phyloP scores from a whole-genome alignment of 2,888 invertebrate genomes.

The Aphidoletes aphidimyza region DNA sequence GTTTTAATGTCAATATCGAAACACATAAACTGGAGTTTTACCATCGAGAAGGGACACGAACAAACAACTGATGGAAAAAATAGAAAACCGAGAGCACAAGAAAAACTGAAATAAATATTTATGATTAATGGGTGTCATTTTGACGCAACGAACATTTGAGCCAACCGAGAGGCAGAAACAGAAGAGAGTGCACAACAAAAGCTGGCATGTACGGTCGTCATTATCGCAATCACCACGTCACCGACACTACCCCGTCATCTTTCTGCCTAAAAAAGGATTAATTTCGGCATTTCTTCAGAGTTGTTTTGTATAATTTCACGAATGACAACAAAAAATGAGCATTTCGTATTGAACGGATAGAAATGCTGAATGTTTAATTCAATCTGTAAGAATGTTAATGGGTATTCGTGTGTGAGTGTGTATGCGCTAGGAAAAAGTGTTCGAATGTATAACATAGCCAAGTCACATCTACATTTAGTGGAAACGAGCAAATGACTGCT shows the following conservation, averaged over 20 bases:
- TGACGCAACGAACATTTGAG: slow-evolving; percentile 24
- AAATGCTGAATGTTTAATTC: slow-evolving; percentile 3
- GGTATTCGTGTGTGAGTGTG: not conserved
- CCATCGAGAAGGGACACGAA: slow-evolving; percentile 9
- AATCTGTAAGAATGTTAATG: not conserved
- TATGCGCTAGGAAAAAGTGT: not conserved
- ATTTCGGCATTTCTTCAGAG: slow-evolving; percentile 33
- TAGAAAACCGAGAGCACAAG: slow-evolving; percentile 47
- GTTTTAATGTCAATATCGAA: slow-evolving; percentile 52
- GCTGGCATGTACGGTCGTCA: slow-evolving; percentile 3
- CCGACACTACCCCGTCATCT: not conserved
- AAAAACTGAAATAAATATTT: slow-evolving; percentile 54
- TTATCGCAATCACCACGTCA: slow-evolving; percentile 1
- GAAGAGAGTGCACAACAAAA: not conserved
- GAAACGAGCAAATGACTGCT: slow-evolving; percentile 28
- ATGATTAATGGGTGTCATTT: slow-evolving; percentile 54
- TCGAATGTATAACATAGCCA: not conserved
- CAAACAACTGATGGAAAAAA: slow-evolving; percentile 45
- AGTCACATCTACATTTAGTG: not conserved
- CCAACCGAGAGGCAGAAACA: not conserved
- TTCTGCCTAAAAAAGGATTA: slow-evolving; percentile 33
- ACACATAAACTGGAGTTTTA: slow-evolving; percentile 20
- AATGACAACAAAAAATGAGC: slow-evolving; percentile 45
- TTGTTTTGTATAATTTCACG: slow-evolving; percentile 31
- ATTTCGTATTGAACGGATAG: not conserved